Evolutionary conservation across 2,113 vertebrate genomes (phyloP).

Genomic region (Lagenorhynchus albirostris): DNA sequence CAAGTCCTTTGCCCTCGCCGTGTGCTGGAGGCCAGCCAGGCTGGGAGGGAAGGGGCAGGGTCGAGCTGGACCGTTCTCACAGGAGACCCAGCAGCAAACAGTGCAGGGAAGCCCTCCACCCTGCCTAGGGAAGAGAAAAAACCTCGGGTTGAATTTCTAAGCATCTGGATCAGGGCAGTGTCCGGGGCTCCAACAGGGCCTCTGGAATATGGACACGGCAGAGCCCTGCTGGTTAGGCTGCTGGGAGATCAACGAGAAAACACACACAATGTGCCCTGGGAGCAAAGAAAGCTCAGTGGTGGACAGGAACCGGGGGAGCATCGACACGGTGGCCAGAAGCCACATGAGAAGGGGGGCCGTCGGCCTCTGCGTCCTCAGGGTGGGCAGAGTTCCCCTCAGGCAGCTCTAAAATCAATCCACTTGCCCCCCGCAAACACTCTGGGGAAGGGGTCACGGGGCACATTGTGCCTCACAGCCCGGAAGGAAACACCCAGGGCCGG

Average conservation of each 20-base stretch:
- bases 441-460: rapidly evolving
- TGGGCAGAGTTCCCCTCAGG: rapidly evolving
- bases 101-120: too few species aligned
- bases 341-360: rapidly evolving
- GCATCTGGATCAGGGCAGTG: rapidly evolving
- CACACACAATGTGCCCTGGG: rapidly evolving
- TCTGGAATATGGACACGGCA: rapidly evolving
- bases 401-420: rapidly evolving
- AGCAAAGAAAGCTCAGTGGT: not conserved
- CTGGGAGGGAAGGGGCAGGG: rapidly evolving
- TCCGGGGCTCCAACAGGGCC: rapidly evolving
- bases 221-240: rapidly evolving
- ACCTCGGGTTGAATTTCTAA: not conserved
- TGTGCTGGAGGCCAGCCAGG: rapidly evolving
- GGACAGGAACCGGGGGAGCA: rapidly evolving
- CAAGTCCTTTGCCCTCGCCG: rapidly evolving
- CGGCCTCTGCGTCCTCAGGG: rapidly evolving
- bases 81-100: rapidly evolving
- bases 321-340: not conserved
- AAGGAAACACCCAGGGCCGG: rapidly evolving
- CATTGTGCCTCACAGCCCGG: rapidly evolving
- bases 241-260: rapidly evolving
- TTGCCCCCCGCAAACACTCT: not conserved
- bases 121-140: not conserved
- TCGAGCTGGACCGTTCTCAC: not conserved